phyloP scores from a whole-genome alignment of 2,888 invertebrate genomes.

The Polymixis flavicincta region DNA sequence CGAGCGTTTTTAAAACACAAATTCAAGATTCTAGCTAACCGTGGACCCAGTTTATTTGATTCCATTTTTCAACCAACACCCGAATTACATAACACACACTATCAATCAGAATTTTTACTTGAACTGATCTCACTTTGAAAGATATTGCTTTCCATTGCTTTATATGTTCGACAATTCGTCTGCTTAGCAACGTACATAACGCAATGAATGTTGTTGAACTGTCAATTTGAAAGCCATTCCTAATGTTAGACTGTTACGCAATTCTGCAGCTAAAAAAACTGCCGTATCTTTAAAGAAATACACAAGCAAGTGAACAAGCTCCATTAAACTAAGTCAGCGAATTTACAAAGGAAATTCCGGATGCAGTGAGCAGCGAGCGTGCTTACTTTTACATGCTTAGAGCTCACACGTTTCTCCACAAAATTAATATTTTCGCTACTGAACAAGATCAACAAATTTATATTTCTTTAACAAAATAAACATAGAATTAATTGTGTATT shows the following conservation, averaged over 20 bases:
- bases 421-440: conserved; percentile 57
- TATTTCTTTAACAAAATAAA: conserved; percentile 34
- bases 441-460: conserved; percentile 44
- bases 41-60: neutral
- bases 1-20: neutral
- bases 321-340: conserved; percentile 61
- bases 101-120: too few relatives aligned
- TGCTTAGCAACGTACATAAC: too few relatives aligned
- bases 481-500: conserved; percentile 5
- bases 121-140: too few relatives aligned
- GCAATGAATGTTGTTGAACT: too few relatives aligned
- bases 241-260: too few relatives aligned
- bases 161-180: too few relatives aligned
- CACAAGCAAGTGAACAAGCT: conserved; percentile 34
- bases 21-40: too few relatives aligned
- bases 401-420: conserved; percentile 34
- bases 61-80: neutral
- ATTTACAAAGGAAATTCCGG: conserved; percentile 71
- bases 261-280: neutral
- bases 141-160: too few relatives aligned
- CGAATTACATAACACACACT: too few relatives aligned
- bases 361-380: conserved; percentile 59
- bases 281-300: conserved; percentile 10
- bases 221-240: too few relatives aligned
- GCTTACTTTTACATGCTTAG: conserved; percentile 63